These are phyloP conservation scores for Yasuhikotakia modesta DNA, from an alignment of 2,797 vertebrate genomes.

Conservation along the genomic window DNA sequence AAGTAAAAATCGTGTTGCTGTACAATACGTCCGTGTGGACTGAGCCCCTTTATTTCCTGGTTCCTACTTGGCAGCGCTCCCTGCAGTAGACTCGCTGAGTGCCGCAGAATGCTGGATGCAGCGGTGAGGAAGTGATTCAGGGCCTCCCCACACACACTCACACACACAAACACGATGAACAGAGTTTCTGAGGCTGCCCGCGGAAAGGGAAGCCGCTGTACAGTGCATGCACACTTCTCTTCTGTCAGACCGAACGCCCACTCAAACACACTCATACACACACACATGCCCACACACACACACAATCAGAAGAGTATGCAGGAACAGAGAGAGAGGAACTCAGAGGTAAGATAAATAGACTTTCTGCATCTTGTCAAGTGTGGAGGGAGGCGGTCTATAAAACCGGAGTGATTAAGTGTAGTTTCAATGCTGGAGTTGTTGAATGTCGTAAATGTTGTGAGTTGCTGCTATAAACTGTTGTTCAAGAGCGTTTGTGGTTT, in stretches of 20 bases:
- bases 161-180: slow-evolving; percentile 41
- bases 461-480: slow-evolving; percentile 11
- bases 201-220: slow-evolving; percentile 64
- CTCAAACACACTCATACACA: slow-evolving; percentile 37
- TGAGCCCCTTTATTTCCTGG: slow-evolving; percentile 46
- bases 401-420: slow-evolving; percentile 12
- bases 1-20: slow-evolving; percentile 45
- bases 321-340: slow-evolving; percentile 68
- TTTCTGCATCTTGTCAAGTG: slow-evolving; percentile 35
- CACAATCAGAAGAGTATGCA: slow-evolving; percentile 67
- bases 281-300: slow-evolving; percentile 25
- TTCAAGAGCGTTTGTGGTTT: slow-evolving; percentile 14
- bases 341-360: slow-evolving; percentile 71
- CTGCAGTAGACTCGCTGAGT: slow-evolving; percentile 61
- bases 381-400: slow-evolving; percentile 11
- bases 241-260: slow-evolving; percentile 52
- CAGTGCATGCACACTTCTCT: slow-evolving; percentile 62
- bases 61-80: slow-evolving; percentile 70
- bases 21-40: slow-evolving; percentile 59
- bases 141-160: slow-evolving; percentile 69
- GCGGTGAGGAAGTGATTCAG: slow-evolving; percentile 76
- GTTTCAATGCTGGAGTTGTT: slow-evolving; percentile 20
- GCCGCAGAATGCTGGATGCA: slow-evolving; percentile 77
- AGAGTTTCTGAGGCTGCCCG: slow-evolving; percentile 61
- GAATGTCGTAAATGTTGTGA: slow-evolving; percentile 4